A percentile compares a stretch with the other conserved stretches of the same genome.
These are phyloP conservation scores for Germaria angustata DNA, from an alignment of 2,888 invertebrate species.

Conservation along the genomic window DNA sequence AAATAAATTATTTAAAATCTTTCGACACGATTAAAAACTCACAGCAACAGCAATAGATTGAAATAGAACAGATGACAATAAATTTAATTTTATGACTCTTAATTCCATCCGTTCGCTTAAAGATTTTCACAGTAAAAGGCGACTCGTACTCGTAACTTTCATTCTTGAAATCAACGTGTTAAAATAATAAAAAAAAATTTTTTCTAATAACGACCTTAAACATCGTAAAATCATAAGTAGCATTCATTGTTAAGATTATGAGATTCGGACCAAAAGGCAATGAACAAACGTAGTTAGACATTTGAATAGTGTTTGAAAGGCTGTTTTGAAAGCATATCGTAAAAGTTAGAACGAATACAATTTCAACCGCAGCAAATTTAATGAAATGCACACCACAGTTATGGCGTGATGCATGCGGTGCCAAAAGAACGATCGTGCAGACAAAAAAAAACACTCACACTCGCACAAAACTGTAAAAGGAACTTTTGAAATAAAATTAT, in stretches of 20 bases:
- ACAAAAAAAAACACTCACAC: neutral
- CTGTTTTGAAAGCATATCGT: neutral
- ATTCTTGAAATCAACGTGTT: constrained; percentile 56
- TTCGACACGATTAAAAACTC: neutral
- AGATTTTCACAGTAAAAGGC: constrained; percentile 23
- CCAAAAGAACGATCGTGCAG: neutral
- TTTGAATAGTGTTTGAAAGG: neutral
- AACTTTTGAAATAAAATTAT: neutral
- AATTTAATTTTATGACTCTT: neutral
- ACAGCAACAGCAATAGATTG: neutral
- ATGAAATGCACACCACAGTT: constrained; percentile 54
- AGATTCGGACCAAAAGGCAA: neutral
- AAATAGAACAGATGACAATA: neutral
- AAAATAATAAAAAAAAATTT: constrained; percentile 45
- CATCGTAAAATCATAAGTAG: constrained; percentile 63
- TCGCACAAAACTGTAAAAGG: constrained; percentile 15
- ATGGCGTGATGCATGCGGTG: constrained; percentile 55
- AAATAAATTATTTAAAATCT: no score
- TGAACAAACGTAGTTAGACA: constrained; percentile 19
- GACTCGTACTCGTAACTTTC: no score
- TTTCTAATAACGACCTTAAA: constrained; percentile 6
- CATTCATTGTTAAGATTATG: constrained; percentile 41
- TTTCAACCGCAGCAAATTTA: constrained; percentile 53
- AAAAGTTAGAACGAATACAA: neutral
- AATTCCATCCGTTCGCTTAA: neutral